These are phyloP conservation scores for Poeciliopsis gracilis DNA, from an alignment of 2,797 vertebrate species.

Conservation along the genomic window DNA sequence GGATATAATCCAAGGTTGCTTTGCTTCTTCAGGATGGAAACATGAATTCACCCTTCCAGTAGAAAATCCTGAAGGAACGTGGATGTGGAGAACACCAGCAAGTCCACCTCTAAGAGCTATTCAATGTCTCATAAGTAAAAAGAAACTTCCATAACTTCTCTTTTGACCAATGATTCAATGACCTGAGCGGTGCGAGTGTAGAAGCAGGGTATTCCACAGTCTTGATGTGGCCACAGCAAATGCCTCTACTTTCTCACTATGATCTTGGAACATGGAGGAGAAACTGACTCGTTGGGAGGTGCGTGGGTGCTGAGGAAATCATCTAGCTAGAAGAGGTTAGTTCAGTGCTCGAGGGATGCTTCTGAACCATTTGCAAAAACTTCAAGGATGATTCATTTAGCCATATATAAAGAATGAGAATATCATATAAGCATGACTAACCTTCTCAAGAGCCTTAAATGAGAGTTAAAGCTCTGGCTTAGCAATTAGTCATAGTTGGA, in stretches of 20 bases:
- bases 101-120: neutral
- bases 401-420: neutral
- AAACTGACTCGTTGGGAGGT: neutral
- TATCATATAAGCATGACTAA: neutral
- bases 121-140: neutral
- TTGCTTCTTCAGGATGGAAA: neutral
- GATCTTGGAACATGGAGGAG: neutral
- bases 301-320: neutral
- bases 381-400: neutral
- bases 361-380: neutral
- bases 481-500: neutral
- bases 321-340: neutral
- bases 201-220: neutral
- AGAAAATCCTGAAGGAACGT: neutral
- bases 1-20: neutral
- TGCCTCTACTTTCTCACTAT: neutral
- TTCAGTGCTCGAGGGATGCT: neutral
- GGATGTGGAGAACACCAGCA: neutral
- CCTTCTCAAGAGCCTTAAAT: neutral
- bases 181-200: neutral
- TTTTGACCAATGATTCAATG: neutral
- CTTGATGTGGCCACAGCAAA: neutral
- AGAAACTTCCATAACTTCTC: neutral
- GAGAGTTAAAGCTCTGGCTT: neutral
- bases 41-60: neutral